phyloP scores from a whole-genome alignment of 64 coral and sea anemone species.

The Astreopora myriophthalma region DNA sequence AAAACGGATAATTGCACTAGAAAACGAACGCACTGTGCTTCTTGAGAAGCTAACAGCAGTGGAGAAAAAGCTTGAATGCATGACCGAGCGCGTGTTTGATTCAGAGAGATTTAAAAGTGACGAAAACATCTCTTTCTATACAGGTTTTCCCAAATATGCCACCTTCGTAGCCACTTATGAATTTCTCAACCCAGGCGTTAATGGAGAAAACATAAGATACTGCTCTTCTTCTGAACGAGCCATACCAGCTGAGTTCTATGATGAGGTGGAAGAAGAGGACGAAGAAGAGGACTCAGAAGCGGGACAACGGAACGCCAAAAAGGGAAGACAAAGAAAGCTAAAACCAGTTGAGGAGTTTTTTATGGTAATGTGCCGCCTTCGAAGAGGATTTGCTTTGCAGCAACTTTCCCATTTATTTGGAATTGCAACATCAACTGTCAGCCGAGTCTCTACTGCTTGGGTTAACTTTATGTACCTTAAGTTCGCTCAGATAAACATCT shows the following conservation, averaged over 20 bases:
- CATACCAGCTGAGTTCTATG: slow-evolving; percentile 15
- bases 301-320: not conserved
- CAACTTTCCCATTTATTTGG: slow-evolving; percentile 42
- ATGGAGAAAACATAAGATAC: slow-evolving; percentile 60
- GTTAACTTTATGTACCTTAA: slow-evolving; percentile 65
- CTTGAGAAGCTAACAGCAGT: not conserved
- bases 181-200: slow-evolving; percentile 11
- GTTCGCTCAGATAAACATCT: slow-evolving; percentile 56
- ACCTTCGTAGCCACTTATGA: slow-evolving; percentile 30
- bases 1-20: not conserved
- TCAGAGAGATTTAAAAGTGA: slow-evolving; percentile 45
- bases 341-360: slow-evolving; percentile 41
- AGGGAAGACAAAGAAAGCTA: slow-evolving; percentile 4
- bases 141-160: slow-evolving; percentile 3
- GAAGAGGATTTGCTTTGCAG: slow-evolving; percentile 13
- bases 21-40: slow-evolving; percentile 24
- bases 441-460: slow-evolving; percentile 38
- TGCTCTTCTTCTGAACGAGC: slow-evolving; percentile 8
- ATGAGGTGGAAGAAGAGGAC: slow-evolving; percentile 1
- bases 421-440: slow-evolving; percentile 49
- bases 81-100: not conserved
- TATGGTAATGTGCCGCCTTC: slow-evolving; percentile 50
- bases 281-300: slow-evolving; percentile 5
- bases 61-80: slow-evolving; percentile 3
- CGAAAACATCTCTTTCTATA: slow-evolving; percentile 42